Evolutionary conservation across 2,113 vertebrate genomes (phyloP).

Genomic region (Rhinopomastus cyanomelas): DNA sequence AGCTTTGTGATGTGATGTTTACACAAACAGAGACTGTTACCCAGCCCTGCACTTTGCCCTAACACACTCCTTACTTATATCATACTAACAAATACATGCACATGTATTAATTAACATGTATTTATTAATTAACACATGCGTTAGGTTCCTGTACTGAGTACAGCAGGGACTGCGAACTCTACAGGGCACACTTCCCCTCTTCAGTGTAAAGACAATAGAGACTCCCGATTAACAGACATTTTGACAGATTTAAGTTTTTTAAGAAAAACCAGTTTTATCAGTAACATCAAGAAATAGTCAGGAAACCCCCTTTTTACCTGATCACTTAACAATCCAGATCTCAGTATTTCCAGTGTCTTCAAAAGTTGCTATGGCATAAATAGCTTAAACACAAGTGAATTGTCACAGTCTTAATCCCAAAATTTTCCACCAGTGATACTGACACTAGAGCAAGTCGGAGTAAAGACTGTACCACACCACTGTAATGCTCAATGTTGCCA

Average conservation of each 20-base stretch:
- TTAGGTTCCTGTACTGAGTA: neutral
- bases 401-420: neutral
- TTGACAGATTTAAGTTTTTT: neutral
- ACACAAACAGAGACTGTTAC: neutral
- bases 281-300: neutral
- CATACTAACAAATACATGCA: neutral
- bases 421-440: neutral
- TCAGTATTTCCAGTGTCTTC: neutral
- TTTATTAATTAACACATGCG: too few relatives aligned
- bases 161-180: neutral
- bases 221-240: neutral
- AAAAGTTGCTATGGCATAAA: neutral
- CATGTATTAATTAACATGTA: too few relatives aligned
- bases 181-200: neutral
- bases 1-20: neutral
- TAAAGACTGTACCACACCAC: neutral
- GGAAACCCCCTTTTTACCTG: neutral
- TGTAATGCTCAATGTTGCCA: neutral
- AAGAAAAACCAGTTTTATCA: neutral
- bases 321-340: neutral
- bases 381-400: neutral
- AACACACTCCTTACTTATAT: neutral
- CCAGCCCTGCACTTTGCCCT: neutral
- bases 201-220: neutral
- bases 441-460: neutral